A percentile compares a stretch with the other conserved stretches of the same genome.
phyloP scores from a whole-genome alignment of 2,888 invertebrate genomes.

The Drosophila prolongata region DNA sequence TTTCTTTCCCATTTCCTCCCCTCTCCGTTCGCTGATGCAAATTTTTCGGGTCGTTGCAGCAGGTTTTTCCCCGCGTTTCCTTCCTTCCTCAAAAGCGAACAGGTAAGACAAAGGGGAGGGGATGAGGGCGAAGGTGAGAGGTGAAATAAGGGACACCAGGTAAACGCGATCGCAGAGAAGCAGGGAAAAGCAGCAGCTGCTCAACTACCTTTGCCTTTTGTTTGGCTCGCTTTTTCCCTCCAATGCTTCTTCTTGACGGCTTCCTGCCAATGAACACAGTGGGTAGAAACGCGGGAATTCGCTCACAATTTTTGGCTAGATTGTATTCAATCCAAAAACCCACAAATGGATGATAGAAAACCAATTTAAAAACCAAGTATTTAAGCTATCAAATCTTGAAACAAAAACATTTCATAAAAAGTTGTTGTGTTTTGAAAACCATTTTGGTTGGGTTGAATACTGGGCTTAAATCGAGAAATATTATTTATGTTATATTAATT shows the following conservation, averaged over 20 bases:
- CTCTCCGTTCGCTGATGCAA: slow-evolving; percentile 21
- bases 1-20: slow-evolving; percentile 7
- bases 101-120: slow-evolving; percentile 4
- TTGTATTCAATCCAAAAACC: no score
- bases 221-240: slow-evolving; percentile 35
- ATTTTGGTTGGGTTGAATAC: no score
- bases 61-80: slow-evolving; percentile 17
- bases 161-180: slow-evolving; percentile 30
- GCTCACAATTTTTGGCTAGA: neutral
- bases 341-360: no score
- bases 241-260: slow-evolving; percentile 20
- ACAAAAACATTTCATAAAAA: no score
- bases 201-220: slow-evolving; percentile 28
- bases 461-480: no score
- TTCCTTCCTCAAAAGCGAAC: slow-evolving; percentile 7
- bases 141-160: slow-evolving; percentile 28
- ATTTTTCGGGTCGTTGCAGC: slow-evolving; percentile 36
- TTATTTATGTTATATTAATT: no score
- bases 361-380: no score
- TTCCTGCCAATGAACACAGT: slow-evolving; percentile 24
- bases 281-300: neutral
- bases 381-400: no score
- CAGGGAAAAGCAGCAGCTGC: slow-evolving; percentile 34
- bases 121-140: slow-evolving; percentile 7
- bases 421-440: no score